phyloP scores from a whole-genome alignment of 2,888 invertebrate species.

The Adineta ricciae region DNA sequence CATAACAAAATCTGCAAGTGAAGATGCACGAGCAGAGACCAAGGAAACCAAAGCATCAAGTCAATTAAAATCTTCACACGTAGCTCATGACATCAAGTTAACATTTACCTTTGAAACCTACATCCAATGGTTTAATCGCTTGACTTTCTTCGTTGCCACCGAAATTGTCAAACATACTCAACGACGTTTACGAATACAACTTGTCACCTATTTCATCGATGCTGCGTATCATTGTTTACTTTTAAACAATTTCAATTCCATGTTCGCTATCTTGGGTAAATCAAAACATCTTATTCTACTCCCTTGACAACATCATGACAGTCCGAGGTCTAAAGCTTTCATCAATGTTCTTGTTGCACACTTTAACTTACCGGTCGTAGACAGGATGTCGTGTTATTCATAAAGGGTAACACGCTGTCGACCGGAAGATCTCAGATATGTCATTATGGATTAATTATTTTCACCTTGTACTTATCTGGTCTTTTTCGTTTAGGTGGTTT shows the following conservation, averaged over 20 bases:
- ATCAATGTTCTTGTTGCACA: too few relatives aligned
- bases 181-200: constrained; percentile 79
- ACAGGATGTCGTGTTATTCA: too few relatives aligned
- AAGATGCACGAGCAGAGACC: background rate
- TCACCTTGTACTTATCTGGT: too few relatives aligned
- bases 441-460: too few relatives aligned
- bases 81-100: constrained; percentile 67
- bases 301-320: too few relatives aligned
- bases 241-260: constrained; percentile 91
- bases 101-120: constrained; percentile 87
- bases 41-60: background rate
- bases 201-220: constrained; percentile 91
- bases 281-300: background rate
- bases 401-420: too few relatives aligned
- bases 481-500: constrained; percentile 78
- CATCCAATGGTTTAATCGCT: constrained; percentile 90
- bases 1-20: constrained; percentile 20
- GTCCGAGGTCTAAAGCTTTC: too few relatives aligned
- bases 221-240: constrained; percentile 92
- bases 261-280: constrained; percentile 72
- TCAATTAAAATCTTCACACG: background rate
- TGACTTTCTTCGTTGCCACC: constrained; percentile 86
- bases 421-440: too few relatives aligned
- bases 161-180: constrained; percentile 79
- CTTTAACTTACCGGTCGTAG: too few relatives aligned